Conservation (phyloP, 1,140 invertebrate species). For the Reticulitermes speratus region DNA sequence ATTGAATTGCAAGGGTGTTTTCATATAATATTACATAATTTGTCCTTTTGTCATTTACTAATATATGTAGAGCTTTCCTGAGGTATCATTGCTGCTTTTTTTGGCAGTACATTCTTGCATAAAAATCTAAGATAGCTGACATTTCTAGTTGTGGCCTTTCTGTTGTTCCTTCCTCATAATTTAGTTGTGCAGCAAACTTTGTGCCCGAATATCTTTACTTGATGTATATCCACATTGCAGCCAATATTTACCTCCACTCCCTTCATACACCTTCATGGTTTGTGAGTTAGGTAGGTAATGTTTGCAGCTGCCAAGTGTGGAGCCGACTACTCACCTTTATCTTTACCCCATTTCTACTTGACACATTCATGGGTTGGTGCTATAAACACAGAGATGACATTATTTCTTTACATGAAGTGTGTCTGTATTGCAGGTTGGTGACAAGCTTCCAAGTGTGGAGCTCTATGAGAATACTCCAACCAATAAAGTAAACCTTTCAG, state of each 20-base stretch:
- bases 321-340: background rate
- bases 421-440: slow-evolving; percentile 47
- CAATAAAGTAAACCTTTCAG: slow-evolving; percentile 49
- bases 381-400: background rate
- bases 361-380: background rate
- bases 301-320: background rate
- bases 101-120: too few species aligned
- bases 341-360: background rate
- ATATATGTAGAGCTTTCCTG: too few species aligned
- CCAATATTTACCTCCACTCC: background rate
- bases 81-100: too few species aligned
- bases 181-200: too few species aligned
- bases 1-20: too few species aligned
- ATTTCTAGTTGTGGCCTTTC: too few species aligned
- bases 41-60: too few species aligned
- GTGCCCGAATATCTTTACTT: too few species aligned
- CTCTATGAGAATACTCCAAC: slow-evolving; percentile 56
- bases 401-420: background rate
- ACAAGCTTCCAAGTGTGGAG: slow-evolving; percentile 51
- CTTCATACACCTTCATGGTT: background rate
- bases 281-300: background rate
- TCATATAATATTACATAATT: too few species aligned
- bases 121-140: too few species aligned
- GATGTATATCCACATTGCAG: too few species aligned
- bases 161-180: too few species aligned